phyloP scores from a whole-genome alignment of 2,113 vertebrate genomes.

The Lonchura striata region DNA sequence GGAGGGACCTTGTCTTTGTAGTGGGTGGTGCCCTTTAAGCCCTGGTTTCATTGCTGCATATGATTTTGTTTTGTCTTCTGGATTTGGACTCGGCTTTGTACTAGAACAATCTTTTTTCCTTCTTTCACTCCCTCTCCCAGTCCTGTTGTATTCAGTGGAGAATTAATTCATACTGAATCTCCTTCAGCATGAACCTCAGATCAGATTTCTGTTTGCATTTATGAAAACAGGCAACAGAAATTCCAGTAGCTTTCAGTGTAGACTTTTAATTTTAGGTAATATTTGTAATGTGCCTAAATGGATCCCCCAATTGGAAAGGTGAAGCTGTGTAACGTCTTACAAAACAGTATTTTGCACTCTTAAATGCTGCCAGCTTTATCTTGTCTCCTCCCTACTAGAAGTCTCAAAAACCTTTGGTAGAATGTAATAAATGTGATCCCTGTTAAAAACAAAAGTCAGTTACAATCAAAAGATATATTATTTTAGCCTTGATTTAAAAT shows the following conservation, averaged over 20 bases:
- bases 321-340: background rate
- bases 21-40: background rate
- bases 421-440: background rate
- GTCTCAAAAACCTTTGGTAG: background rate
- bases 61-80: background rate
- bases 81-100: background rate
- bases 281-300: background rate
- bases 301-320: background rate
- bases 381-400: background rate
- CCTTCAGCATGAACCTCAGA: background rate
- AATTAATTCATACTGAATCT: background rate
- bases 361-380: background rate
- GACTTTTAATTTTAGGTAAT: background rate
- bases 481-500: background rate
- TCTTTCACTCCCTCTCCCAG: background rate
- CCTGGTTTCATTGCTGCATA: background rate
- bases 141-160: background rate
- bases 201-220: background rate
- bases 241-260: background rate
- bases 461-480: background rate
- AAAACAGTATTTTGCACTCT: background rate
- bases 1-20: background rate
- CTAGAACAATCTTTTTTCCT: background rate
- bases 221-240: background rate
- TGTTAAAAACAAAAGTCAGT: background rate